Base-by-base conservation (phyloP, 2,888 invertebrate genomes). In the Dynastes hyllus region DNA sequence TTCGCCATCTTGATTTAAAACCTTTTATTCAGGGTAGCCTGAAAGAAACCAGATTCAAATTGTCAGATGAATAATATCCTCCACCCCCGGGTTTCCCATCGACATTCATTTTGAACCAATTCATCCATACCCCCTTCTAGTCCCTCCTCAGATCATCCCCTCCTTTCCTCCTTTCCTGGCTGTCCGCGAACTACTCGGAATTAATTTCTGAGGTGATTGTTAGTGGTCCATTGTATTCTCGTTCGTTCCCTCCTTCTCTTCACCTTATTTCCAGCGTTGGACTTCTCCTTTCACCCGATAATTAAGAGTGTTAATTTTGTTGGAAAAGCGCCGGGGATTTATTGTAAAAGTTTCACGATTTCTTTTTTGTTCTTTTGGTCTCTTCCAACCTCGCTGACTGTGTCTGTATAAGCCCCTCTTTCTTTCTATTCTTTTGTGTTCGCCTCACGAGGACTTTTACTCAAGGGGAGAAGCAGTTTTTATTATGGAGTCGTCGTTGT, bases 301-400 rank as follows among this genome's bases (percentile, higher is more conserved):
- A 73, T 73, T 73, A 73, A 73, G 73, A 73, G 73, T 73, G 73
- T 73, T 73, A 73, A 73, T 73, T 73, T 58, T 73, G 73, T 73
- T 13, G 58, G 73, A 45, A 50, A 73, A 40, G 55, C 29, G 69
- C 9, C 58, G 58, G 51, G 32, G 73, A 73, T 73, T 73, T 73
- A 73, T 73, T 73, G 58, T 58, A 16, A 58, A 73, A 73, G 58
- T 73, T 73, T 58, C 29, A 32, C 37, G 73, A 73, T 40, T 58
- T 58, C 40, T 37, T 58, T 27, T 40, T 73, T 45, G n/a, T 67
- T 45, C 40, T 22, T 3, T 8, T 2, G 11, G 2, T 29, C 55
- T 58, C 8, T 22, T 8, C 13, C 32, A 13, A 13, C 13, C 63
- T 29, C 29, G 29, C 32, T 8, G 11, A 32, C 13, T 29, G 29